Evolutionary conservation across 64 coral and sea anemone genomes (phyloP), one percentile per base, ranked within the genome.

Genomic region (Platygyra sinensis): DNA sequence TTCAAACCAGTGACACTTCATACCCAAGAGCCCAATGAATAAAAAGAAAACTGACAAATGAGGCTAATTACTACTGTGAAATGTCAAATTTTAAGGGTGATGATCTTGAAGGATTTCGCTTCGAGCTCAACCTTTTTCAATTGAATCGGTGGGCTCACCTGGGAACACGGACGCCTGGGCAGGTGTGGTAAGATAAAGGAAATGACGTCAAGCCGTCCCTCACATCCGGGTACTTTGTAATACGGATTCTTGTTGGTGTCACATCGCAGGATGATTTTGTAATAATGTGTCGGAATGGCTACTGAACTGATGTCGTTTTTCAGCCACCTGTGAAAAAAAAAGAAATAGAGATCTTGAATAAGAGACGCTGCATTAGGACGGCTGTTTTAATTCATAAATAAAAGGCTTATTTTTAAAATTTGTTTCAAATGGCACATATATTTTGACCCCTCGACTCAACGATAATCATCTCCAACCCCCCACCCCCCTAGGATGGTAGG

Each of bases 231-330:
- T 5, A 96, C 90, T 51, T 89, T 62, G 73, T 93, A 77, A 74
- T 86, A 93, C 19, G 90, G 67, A 16, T 57, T 86, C 62, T 89
- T 71, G 32, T 60, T 72, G 27, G 24, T 71, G 33, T 93, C 67
- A 78, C 94, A 96, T 16, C 94, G 94, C 17, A 89, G 49, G 73
- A 96, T 86, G 30, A 96, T 80, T 49, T 96, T 92, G 77, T 96
- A 96, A 12, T 75, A 96, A 76, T 96, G 94, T 19, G 94, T 93
- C 42, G 94, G 94, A 65, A 96, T 96, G 1, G 94, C 94, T 12
- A 96, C 90, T 25, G 86, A 86, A 16, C 78, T 86, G 24, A 46
- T 46, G 64, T 94, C 74, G 29, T 96, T 78, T 42, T 92, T 92
- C 10, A 96, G 52, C 94, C 94, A 96, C 15, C 94, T 96, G 22